Conservation (phyloP, 2,113 vertebrate genomes). For the Stercorarius parasiticus region DNA sequence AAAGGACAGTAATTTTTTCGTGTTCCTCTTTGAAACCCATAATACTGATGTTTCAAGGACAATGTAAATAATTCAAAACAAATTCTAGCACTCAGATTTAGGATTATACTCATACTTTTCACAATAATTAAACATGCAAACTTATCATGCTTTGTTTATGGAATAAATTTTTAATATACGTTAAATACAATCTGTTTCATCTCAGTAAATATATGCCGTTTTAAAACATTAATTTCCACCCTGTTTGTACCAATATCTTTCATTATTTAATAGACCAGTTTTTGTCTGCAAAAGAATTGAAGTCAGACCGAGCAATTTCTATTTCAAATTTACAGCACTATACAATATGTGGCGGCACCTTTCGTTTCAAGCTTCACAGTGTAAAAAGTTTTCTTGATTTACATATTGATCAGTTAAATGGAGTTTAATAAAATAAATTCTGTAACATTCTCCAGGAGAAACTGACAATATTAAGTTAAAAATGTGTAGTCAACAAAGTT, state of each 20-base stretch:
- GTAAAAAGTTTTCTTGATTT: background rate
- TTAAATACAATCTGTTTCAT: constrained; percentile 53
- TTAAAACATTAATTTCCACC: constrained; percentile 51
- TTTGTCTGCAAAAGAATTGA: background rate
- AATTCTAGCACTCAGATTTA: background rate
- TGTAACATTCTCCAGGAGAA: background rate
- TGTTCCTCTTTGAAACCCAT: background rate
- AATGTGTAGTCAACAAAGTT: background rate
- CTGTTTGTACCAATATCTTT: constrained; percentile 28
- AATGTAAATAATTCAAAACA: constrained; percentile 48
- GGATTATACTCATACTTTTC: background rate
- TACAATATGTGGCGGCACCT: background rate
- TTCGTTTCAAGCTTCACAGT: background rate
- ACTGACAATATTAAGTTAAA: background rate
- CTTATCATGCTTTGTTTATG: constrained; percentile 23
- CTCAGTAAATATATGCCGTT: background rate
- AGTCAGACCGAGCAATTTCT: background rate
- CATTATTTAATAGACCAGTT: constrained; percentile 30
- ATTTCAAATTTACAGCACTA: background rate
- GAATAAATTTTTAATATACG: constrained; percentile 51
- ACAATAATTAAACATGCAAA: constrained; percentile 34
- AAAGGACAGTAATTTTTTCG: background rate
- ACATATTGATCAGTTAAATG: background rate
- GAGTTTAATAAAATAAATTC: background rate
- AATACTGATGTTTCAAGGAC: background rate